Percentiles rank a stretch among this genome's conserved stretches.
These are phyloP conservation scores for Calycopis cecrops DNA, from an alignment of 1,140 invertebrate genomes.

Conservation along the genomic window DNA sequence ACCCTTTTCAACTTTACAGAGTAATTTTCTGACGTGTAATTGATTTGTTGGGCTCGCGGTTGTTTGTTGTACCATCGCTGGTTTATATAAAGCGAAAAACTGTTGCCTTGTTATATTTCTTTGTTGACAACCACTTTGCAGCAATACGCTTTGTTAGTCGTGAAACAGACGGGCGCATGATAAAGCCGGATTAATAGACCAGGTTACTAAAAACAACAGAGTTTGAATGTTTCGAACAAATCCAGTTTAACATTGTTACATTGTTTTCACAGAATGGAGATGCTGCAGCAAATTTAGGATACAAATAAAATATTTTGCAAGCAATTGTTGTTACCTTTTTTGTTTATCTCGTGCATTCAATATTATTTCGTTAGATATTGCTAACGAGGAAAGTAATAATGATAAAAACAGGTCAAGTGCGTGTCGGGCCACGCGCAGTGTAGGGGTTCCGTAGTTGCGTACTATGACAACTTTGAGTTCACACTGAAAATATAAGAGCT, in stretches of 20 bases:
- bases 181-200: slow-evolving; percentile 41
- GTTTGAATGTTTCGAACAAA: slow-evolving; percentile 18
- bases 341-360: too few relatives aligned
- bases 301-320: too few relatives aligned
- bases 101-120: slow-evolving; percentile 34
- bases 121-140: slow-evolving; percentile 26
- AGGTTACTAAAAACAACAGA: slow-evolving; percentile 32
- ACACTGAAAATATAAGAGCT: too few relatives aligned
- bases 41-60: slow-evolving; percentile 64
- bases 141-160: slow-evolving; percentile 36
- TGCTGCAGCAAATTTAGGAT: neutral
- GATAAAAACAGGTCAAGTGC: too few relatives aligned
- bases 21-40: slow-evolving; percentile 68
- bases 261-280: slow-evolving; percentile 4
- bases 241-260: slow-evolving; percentile 7
- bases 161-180: slow-evolving; percentile 32
- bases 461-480: too few relatives aligned
- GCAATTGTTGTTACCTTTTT: too few relatives aligned
- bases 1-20: slow-evolving; percentile 67
- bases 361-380: too few relatives aligned
- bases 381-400: too few relatives aligned
- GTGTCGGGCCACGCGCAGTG: too few relatives aligned
- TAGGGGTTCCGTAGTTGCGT: too few relatives aligned
- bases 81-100: slow-evolving; percentile 61
- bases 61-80: slow-evolving; percentile 55